Evolutionary conservation across 2,797 vertebrate species (phyloP), one percentile per base, ranked within the genome.

Genomic region (Saxicola maurus): DNA sequence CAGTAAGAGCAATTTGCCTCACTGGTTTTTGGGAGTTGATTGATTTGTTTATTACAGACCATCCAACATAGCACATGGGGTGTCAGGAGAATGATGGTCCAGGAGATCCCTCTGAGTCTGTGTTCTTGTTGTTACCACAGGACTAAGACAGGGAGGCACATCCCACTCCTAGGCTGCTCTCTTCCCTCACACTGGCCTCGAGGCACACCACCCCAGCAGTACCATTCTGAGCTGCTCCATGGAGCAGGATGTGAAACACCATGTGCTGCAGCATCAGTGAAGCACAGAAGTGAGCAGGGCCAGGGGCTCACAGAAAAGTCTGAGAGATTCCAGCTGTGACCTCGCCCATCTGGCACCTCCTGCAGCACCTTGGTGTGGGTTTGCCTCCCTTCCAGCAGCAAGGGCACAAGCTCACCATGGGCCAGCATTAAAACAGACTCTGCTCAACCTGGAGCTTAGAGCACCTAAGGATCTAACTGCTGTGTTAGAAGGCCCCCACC

Each of bases 351-450:
- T 30, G 37, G 14, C 12, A 30, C 28, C n/a, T 64, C 11, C 52
- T 57, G 19, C 8, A 51, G 38, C 11, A 13, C 27, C 10, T 23
- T 0, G 0, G 4, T 6, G 9, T n/a, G n/a, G 6, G 11, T 33
- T 71, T 82, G 13, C 12, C 14, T 27, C 23, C 25, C 13, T 2
- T 1, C 16, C 60, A 86, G 8, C 30, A 76, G 19, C n/a, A 71
- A 57, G n/a, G 18, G 19, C 25, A 1, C 4, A 17, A 12, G 1
- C 35, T 64, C 28, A 52, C 6, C 18, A 11, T 5, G 21, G 27
- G 7, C 28, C 33, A 72, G 20, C 16, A 27, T 24, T 78, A 17
- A 19, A 91, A 33, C 1, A 51, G 11, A 11, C 28, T 35, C n/a
- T 84, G 27, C 20, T 65, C 43, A 61, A 1, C 6, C 46, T 35